Base-by-base conservation (phyloP, 2,888 invertebrate species). In the Chymomyza caudatula region DNA sequence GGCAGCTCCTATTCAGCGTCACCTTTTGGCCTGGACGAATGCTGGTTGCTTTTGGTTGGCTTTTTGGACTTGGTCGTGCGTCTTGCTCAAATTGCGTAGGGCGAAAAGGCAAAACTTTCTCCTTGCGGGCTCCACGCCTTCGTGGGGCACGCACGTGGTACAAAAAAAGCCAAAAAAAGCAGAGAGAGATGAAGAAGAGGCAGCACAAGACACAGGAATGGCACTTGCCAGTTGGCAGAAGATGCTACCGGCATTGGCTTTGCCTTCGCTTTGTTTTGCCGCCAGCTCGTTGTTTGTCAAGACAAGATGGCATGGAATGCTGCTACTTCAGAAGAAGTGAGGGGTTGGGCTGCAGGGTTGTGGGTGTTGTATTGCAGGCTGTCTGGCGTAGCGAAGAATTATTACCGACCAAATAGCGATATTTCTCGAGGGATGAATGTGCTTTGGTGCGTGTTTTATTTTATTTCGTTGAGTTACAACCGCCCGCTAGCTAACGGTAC, bases 401-500 rank as follows among this genome's bases (percentile, higher is more conserved):
- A 88, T 88, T 89, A 83, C 84, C 82, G 87, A 82, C 85, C 88
- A 88, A 89, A 89, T 88, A 88, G 88, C 89, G 87, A 88, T 88
- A 88, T 88, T 88, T 88, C 88, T 88, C 88, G 88, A 87, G 88
- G 88, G 88, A 88, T 89, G 88, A 88, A 88, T 88, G 89, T 88
- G 88, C 89, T 85, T 85, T 88, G 88, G 88, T 89, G 88, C 88
- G 88, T 88, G 88, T 88, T 89, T 89, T 89, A 88, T 89, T 88
- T 88, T 88, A 87, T 89, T 88, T 87, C 78, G 85, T 88, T 88
- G 84, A 88, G 88, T 88, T 89, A 88, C 82, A 75, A 76, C 83
- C 52, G 54, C 62, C 80, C 74, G 73, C 71, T 77, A 77, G 74
- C 75, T 74, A 87, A 77, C 76, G 77, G 78, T 82, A 70, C 80